Percentiles rank a stretch among this genome's conserved stretches.
Evolutionary conservation across 2,888 invertebrate species (phyloP).

Genomic region (Agrilus mali): DNA sequence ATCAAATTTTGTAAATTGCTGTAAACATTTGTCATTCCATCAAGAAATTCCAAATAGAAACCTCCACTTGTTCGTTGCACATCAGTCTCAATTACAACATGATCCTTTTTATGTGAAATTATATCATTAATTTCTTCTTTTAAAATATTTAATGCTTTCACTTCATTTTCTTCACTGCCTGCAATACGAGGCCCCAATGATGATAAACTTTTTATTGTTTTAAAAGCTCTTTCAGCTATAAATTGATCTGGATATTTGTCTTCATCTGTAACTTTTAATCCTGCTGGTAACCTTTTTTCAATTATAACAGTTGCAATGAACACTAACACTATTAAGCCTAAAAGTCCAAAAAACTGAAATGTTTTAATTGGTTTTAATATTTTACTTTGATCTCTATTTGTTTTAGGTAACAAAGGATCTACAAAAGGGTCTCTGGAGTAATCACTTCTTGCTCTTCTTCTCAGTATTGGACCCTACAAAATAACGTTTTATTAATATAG

Average conservation of each 20-base stretch:
- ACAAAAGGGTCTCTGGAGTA: too few relatives aligned
- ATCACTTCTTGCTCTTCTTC: too few relatives aligned
- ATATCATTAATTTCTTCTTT: constrained; percentile 34
- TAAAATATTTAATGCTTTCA: constrained; percentile 40
- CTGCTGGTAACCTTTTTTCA: constrained; percentile 47
- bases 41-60: constrained; percentile 55
- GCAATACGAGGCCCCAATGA: constrained; percentile 48
- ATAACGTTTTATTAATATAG: too few relatives aligned
- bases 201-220: constrained; percentile 49
- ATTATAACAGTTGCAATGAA: constrained; percentile 41
- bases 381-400: too few relatives aligned
- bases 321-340: constrained; percentile 40
- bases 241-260: constrained; percentile 35
- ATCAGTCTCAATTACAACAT: constrained; percentile 40
- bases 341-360: constrained; percentile 37
- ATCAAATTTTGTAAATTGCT: constrained; percentile 54
- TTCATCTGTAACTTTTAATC: constrained; percentile 34
- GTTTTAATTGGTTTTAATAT: constrained; percentile 30
- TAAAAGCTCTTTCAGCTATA: constrained; percentile 52
- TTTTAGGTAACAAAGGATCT: too few relatives aligned
- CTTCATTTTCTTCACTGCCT: constrained; percentile 57
- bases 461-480: too few relatives aligned
- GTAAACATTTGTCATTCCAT: constrained; percentile 61
- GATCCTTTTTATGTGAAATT: constrained; percentile 32
- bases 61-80: constrained; percentile 53